A percentile compares a stretch with the other conserved stretches of the same genome.
Conservation (phyloP, 2,888 invertebrate species). For the Tinea semifulvella region DNA sequence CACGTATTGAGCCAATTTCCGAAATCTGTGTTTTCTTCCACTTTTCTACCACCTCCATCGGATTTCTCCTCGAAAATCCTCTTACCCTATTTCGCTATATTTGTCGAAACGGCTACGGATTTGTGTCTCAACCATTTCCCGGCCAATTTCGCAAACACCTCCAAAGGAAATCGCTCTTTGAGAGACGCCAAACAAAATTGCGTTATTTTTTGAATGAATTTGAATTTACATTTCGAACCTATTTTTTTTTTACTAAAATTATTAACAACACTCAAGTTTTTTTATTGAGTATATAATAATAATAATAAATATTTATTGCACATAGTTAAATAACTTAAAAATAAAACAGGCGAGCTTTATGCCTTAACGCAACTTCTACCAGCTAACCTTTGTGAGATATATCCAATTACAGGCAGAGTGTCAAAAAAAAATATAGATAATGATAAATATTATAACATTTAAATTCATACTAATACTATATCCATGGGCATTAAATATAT, state of each 20-base stretch:
- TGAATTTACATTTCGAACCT: not conserved
- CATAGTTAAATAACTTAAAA: too few species aligned
- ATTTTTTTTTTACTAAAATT: not conserved
- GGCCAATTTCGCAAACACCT: slow-evolving; percentile 12
- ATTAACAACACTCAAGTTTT: not conserved
- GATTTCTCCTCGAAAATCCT: slow-evolving; percentile 27
- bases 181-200: not conserved
- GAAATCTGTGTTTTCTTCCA: slow-evolving; percentile 36
- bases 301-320: too few species aligned
- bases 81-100: slow-evolving; percentile 13
- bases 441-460: too few species aligned
- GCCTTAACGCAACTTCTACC: too few species aligned
- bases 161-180: not conserved
- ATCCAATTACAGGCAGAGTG: too few species aligned
- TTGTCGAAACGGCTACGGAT: slow-evolving; percentile 14
- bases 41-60: slow-evolving; percentile 33
- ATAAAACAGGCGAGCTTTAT: too few species aligned
- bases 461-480: too few species aligned
- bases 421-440: too few species aligned
- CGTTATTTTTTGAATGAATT: not conserved
- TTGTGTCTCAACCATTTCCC: slow-evolving; percentile 12
- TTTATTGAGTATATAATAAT: not conserved
- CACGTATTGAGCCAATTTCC: slow-evolving; percentile 32
- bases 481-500: too few species aligned
- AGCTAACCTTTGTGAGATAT: too few species aligned